Percentiles rank a stretch among this genome's conserved stretches.
These are phyloP conservation scores for Periophthalmus magnuspinnatus DNA, from an alignment of 2,797 vertebrate species.

Conservation along the genomic window DNA sequence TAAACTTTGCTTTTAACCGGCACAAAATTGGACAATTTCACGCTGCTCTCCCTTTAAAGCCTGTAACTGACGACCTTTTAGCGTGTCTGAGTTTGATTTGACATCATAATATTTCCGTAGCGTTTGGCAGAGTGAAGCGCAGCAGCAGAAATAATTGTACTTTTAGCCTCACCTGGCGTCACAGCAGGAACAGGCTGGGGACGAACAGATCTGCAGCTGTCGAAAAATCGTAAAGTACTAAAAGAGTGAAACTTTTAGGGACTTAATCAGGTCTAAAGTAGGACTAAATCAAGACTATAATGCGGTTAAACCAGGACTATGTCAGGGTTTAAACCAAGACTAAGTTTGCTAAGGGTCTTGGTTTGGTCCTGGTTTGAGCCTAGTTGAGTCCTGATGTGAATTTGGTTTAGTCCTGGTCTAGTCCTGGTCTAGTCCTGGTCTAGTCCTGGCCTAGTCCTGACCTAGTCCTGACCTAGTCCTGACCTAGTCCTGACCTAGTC, in stretches of 20 bases:
- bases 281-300: background rate
- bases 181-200: background rate
- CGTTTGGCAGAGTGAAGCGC: background rate
- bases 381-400: background rate
- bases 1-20: background rate
- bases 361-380: too few relatives aligned
- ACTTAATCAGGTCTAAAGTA: background rate
- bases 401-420: background rate
- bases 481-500: too few relatives aligned
- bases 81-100: background rate
- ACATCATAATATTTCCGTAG: slow-evolving; percentile 3
- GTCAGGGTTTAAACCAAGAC: background rate
- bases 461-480: too few relatives aligned
- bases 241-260: background rate
- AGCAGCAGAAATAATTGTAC: slow-evolving; percentile 1
- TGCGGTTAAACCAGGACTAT: background rate
- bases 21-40: background rate
- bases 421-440: background rate
- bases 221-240: background rate
- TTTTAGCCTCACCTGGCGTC: background rate
- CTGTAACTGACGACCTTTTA: background rate
- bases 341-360: too few relatives aligned
- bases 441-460: background rate
- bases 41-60: background rate
- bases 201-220: slow-evolving; percentile 5